Base-by-base conservation (phyloP, 2,797 vertebrate species). In the Argya squamiceps region DNA sequence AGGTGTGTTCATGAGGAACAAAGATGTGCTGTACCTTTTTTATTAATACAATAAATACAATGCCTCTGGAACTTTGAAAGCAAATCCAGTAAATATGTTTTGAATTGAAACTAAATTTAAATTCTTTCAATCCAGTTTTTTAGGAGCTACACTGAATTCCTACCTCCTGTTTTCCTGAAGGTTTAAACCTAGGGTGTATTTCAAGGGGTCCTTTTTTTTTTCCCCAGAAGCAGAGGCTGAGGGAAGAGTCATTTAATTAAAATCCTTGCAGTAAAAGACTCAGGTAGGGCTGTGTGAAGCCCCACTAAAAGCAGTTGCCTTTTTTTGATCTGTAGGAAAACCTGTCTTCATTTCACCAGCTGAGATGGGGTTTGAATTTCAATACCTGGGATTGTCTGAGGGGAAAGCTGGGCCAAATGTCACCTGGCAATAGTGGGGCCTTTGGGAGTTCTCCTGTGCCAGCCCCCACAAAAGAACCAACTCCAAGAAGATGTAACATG, bases 401-500 rank as follows among this genome's bases (percentile, higher is more conserved):
- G 11, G 41, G 29, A 30, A 79, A 70, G 30, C 21, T 37, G 64
- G 27, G 37, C 39, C 17, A 46, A 67, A 27, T 2, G 11, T 52
- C 53, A 52, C 36, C 23, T 44, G 75, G 60, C 30, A 69, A 6
- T 16, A 4, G 2, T 37, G 29, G 14, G 39, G 27, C 29, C 6
- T 37, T 68, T 12, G 56, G 52, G 55, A 81, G 14, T 39, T 69
- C 26, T 37, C 14, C 14, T 53, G 49, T 37, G 75, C 59, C 76
- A 56, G 8, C 9, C 32, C n/a, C 8, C 6, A 2, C 2, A 44
- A 27, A 58, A n/a, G 46, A 75, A 21, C 13, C 5, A 18, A 16
- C 46, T 64, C 34, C 15, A 46, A 36, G n/a, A 70, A 36, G 36
- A 9, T 60, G 20, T 8, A 36, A 22, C 0, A 0, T 3, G 1